A percentile compares a stretch with the other conserved stretches of the same genome.
phyloP scores from a whole-genome alignment of 2,888 invertebrate genomes.

The Emmelina monodactyla region DNA sequence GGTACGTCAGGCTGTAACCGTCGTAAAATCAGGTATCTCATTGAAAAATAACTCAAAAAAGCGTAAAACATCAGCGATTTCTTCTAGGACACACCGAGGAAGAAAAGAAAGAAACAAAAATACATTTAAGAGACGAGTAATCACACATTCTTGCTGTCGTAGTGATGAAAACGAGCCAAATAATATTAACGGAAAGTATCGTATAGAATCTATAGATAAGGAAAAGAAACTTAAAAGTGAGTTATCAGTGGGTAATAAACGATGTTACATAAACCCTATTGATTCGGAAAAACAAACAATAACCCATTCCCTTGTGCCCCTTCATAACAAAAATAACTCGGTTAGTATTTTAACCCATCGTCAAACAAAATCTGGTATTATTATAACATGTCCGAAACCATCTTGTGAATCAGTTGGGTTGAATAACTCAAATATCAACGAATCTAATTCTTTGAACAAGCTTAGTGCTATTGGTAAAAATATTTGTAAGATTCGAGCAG shows the following conservation, averaged over 20 bases:
- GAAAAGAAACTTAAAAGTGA: constrained; percentile 42
- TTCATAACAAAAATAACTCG: constrained; percentile 41
- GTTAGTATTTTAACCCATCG: constrained; percentile 28
- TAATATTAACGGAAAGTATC: constrained; percentile 36
- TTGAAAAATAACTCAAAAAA: constrained; percentile 47
- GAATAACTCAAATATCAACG: constrained; percentile 30
- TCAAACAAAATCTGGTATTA: constrained; percentile 39
- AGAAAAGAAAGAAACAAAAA: constrained; percentile 53
- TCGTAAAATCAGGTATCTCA: constrained; percentile 47
- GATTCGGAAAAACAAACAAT: constrained; percentile 67
- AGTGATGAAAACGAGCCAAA: constrained; percentile 31
- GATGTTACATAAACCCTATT: constrained; percentile 59
- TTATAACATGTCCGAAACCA: constrained; percentile 27
- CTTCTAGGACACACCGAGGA: constrained; percentile 57
- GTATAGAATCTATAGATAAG: constrained; percentile 52
- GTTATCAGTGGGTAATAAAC: constrained; percentile 60
- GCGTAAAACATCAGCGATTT: constrained; percentile 57
- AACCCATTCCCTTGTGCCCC: constrained; percentile 49
- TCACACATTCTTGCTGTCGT: constrained; percentile 50
- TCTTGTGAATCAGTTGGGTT: constrained; percentile 29
- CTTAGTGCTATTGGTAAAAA: constrained; percentile 51
- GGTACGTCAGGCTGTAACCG: constrained; percentile 59
- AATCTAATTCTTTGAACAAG: constrained; percentile 43
- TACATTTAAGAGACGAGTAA: constrained; percentile 42
- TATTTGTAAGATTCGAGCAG: constrained; percentile 46